Evolutionary conservation across 2,797 vertebrate species (phyloP), one percentile per base, ranked within the genome.

Genomic region (Tympanoctomys barrerae): DNA sequence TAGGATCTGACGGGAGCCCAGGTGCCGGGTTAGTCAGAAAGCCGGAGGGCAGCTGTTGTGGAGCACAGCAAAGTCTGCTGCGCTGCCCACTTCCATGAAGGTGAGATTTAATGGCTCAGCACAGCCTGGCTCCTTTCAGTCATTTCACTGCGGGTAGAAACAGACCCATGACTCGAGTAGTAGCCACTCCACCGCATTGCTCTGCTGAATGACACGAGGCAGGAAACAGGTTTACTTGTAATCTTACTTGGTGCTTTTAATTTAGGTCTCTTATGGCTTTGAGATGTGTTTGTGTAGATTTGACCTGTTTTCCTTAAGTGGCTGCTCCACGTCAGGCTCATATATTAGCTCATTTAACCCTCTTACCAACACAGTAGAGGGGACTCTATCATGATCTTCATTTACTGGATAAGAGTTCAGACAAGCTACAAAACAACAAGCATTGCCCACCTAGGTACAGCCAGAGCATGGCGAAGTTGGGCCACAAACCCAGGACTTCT

Each of bases 1-100:
- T 98, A 93, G 93, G 91, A 82, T 97, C 97, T 96, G 97, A 96
- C 80, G 97, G 96, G 91, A 97, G 93, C 54, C 75, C 96, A 91
- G 96, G 87, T 96, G 96, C 94, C 97, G 94, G 49, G 95, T 97
- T 95, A 97, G 94, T 96, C 96, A 96, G 97, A 97, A 98, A 97
- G 96, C 97, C 97, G 87, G 97, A 98, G 97, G 97, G 96, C 87
- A 98, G 96, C 87, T 84, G 94, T 97, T 94, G 93, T 94, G 94
- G 96, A 98, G 92, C 52, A 96, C 70, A 97, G 97, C 89, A 96
- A 90, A 95, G 75, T 68, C 87, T 11, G 66, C n/a, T 19, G 66
- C 86, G 79, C 68, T 83, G 80, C 93, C 94, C 54, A 54, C 93
- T 94, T 96, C 90, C 49, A 92, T 78, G 93, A 97, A 97, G 46